Conservation (phyloP, 2,797 vertebrate genomes). For the Nothura maculosa region DNA sequence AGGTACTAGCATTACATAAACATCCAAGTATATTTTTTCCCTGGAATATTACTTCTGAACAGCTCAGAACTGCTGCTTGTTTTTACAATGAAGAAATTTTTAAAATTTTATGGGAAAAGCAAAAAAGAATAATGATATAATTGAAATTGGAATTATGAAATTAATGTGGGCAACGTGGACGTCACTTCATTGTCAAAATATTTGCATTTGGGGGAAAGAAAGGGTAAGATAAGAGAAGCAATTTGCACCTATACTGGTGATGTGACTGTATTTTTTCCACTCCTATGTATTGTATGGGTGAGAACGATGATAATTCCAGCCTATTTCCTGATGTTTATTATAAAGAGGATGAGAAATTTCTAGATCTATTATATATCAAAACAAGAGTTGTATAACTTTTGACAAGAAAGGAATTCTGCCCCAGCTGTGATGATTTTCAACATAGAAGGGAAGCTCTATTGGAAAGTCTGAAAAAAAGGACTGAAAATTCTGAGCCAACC, state of each 20-base stretch:
- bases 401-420: background rate
- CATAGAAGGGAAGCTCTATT: background rate
- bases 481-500: background rate
- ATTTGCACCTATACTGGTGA: background rate
- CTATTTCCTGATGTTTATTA: background rate
- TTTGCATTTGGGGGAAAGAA: background rate
- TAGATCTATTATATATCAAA: background rate
- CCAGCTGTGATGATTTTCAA: background rate
- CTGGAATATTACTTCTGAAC: background rate
- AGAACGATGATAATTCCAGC: background rate
- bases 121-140: background rate
- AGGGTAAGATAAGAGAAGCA: background rate
- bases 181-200: background rate
- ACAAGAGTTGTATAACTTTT: background rate
- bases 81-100: background rate
- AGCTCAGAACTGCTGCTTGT: background rate
- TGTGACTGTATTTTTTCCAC: background rate
- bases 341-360: background rate
- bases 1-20: background rate
- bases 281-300: background rate
- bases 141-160: background rate
- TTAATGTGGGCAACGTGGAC: background rate
- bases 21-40: background rate
- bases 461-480: background rate
- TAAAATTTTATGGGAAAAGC: background rate